Conservation (phyloP, 2,888 invertebrate genomes). For the Pelosia muscerda region DNA sequence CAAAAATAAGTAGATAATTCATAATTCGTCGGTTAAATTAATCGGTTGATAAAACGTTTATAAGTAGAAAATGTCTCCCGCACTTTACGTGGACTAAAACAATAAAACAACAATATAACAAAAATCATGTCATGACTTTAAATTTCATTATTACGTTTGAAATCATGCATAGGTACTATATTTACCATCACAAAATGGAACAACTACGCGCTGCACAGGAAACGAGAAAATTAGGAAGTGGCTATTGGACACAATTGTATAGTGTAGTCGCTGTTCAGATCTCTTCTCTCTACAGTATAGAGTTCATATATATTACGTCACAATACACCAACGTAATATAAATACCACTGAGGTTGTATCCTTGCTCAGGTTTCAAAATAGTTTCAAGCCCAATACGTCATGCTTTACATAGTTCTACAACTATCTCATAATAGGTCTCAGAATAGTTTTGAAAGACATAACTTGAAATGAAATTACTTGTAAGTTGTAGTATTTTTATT, state of each 20-base stretch:
- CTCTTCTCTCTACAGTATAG: conserved; percentile 6
- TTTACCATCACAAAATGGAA: conserved; percentile 8
- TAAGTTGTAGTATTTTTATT: conserved; percentile 12
- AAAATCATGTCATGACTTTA: neutral
- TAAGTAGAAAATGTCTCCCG: no score
- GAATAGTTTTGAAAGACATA: conserved; percentile 14
- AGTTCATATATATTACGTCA: neutral
- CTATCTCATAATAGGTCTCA: neutral
- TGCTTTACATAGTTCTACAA: neutral
- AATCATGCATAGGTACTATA: neutral
- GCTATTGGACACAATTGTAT: conserved; percentile 81
- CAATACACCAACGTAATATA: conserved; percentile 1
- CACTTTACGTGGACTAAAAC: no score
- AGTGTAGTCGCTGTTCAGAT: conserved; percentile 39
- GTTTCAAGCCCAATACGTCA: conserved; percentile 7
- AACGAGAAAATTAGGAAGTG: conserved; percentile 84
- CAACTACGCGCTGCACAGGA: conserved; percentile 61
- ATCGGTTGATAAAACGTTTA: no score
- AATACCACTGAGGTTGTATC: neutral
- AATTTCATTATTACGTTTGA: neutral
- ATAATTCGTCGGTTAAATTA: no score
- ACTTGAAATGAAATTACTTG: conserved; percentile 17
- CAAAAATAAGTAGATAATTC: no score
- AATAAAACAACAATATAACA: no score
- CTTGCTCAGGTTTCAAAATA: conserved; percentile 1